Percentiles rank a stretch among this genome's conserved stretches.
Evolutionary conservation across 2,888 invertebrate species (phyloP).

Genomic region (Onthophagus sagittarius): DNA sequence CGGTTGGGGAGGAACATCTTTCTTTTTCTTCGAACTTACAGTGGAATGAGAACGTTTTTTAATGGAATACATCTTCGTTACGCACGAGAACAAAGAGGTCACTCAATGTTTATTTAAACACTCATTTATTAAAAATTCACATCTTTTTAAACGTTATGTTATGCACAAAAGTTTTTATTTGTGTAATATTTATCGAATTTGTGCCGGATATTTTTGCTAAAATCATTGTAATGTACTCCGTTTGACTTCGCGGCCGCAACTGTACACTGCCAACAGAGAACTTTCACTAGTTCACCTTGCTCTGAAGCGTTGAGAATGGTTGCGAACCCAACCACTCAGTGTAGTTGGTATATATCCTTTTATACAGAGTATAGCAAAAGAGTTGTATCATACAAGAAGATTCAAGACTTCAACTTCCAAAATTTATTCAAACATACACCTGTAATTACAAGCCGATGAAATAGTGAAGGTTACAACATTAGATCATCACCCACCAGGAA

Average conservation of each 20-base stretch:
- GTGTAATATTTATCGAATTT: background rate
- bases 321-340: background rate
- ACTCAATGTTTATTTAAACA: no score
- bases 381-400: background rate
- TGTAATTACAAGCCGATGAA: background rate
- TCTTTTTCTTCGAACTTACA: conserved; percentile 18
- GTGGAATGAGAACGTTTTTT: conserved; percentile 17
- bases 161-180: background rate
- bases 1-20: conserved; percentile 28
- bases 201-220: background rate
- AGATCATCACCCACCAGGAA: background rate
- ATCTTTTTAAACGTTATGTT: no score
- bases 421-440: background rate
- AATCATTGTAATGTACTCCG: background rate
- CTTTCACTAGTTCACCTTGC: conserved; percentile 26
- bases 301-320: background rate
- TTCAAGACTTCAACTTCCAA: no score
- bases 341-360: background rate
- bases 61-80: background rate
- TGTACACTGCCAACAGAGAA: conserved; percentile 19
- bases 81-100: background rate
- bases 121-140: no score
- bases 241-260: conserved; percentile 14
- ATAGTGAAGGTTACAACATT: background rate
- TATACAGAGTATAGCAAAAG: background rate